Evolutionary conservation across 2,797 vertebrate species (phyloP).

Genomic region (Artibeus jamaicensis): DNA sequence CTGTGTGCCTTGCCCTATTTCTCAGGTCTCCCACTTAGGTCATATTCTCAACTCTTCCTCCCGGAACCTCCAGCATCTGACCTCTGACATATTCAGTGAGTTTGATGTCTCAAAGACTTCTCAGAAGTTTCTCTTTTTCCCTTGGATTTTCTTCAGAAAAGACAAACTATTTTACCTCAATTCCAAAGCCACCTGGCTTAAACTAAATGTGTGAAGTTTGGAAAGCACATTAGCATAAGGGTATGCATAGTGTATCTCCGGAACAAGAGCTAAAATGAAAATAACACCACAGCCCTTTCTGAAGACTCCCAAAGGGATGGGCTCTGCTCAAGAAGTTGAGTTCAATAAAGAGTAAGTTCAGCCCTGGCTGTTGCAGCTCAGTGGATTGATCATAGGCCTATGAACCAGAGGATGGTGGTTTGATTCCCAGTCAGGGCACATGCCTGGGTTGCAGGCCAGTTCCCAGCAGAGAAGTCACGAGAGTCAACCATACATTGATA

Average conservation of each 20-base stretch:
- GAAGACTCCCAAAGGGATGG: neutral
- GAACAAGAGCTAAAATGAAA: slow-evolving; percentile 10
- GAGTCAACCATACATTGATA: no score
- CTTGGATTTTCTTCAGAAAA: slow-evolving; percentile 13
- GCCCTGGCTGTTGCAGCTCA: no score
- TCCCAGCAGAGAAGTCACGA: no score
- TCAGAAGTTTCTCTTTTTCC: neutral
- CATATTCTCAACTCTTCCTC: neutral
- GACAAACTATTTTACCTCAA: neutral
- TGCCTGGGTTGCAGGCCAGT: no score
- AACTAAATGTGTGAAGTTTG: slow-evolving; percentile 25
- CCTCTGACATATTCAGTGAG: neutral
- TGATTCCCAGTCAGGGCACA: no score
- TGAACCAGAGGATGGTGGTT: no score
- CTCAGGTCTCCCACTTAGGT: neutral
- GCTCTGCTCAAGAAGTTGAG: neutral
- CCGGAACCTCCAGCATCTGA: neutral
- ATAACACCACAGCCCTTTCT: neutral
- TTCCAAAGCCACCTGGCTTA: slow-evolving; percentile 6
- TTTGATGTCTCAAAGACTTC: neutral
- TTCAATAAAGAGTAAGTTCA: neutral
- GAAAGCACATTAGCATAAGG: slow-evolving; percentile 18
- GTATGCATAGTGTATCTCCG: slow-evolving; percentile 13
- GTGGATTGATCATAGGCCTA: no score
- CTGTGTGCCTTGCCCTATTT: neutral